Percentiles rank a stretch among this genome's conserved stretches.
Evolutionary conservation across 1,140 invertebrate genomes (phyloP).

Genomic region (Panagrolaimus sp.): DNA sequence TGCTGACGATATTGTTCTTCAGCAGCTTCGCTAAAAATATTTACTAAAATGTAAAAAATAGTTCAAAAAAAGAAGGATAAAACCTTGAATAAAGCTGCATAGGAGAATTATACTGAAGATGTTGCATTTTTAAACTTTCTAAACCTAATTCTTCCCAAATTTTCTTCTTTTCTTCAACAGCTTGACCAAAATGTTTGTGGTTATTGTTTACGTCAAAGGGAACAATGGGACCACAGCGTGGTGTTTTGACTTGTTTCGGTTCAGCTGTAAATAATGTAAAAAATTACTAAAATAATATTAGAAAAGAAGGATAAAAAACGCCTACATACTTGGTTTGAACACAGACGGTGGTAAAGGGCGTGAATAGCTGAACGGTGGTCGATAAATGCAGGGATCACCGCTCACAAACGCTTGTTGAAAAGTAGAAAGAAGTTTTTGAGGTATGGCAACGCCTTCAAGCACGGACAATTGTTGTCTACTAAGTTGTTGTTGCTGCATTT

Average conservation of each 20-base stretch:
- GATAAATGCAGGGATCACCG: background rate
- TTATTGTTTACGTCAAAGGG: background rate
- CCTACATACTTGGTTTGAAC: background rate
- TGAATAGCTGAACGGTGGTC: slow-evolving; percentile 13
- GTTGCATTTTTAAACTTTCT: slow-evolving; percentile 11
- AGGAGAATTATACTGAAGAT: slow-evolving; percentile 23
- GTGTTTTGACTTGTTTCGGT: background rate
- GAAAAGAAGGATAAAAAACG: background rate
- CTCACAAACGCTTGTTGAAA: slow-evolving; percentile 2
- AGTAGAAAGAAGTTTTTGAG: slow-evolving; percentile 5
- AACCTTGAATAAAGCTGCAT: slow-evolving; percentile 22
- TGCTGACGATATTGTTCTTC: slow-evolving; percentile 37
- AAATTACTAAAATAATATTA: slow-evolving; percentile 7
- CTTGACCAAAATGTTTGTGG: background rate
- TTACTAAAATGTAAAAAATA: too few relatives aligned
- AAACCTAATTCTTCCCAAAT: background rate
- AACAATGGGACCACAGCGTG: background rate
- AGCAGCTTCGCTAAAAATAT: slow-evolving; percentile 28
- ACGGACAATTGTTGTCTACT: slow-evolving; percentile 5
- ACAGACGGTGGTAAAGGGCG: slow-evolving; percentile 7
- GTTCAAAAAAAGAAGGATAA: background rate
- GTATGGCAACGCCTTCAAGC: slow-evolving; percentile 11
- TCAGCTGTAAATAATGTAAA: background rate
- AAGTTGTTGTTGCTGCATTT: background rate
- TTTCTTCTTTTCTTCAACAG: slow-evolving; percentile 3